These are phyloP conservation scores for Aptenodytes patagonicus DNA, from an alignment of 2,113 vertebrate genomes.

Conservation along the genomic window DNA sequence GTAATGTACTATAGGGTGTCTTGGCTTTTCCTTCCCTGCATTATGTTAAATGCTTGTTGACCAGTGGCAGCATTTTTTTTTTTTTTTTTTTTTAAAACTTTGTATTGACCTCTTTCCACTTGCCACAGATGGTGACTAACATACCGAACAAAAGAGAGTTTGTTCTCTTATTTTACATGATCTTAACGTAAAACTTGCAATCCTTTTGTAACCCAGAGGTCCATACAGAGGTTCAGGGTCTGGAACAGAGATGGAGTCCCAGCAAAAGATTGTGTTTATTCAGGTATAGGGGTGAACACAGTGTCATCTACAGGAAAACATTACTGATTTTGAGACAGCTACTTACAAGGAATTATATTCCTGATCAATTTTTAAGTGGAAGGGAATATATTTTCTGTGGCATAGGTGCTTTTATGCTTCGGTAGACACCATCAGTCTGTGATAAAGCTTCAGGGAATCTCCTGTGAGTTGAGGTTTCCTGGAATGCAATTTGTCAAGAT, in stretches of 20 bases:
- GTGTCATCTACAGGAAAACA: background rate
- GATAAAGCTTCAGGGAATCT: background rate
- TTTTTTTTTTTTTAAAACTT: background rate
- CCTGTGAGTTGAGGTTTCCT: background rate
- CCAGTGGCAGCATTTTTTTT: background rate
- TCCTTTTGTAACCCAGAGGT: background rate
- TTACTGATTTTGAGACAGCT: background rate
- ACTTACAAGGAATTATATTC: background rate
- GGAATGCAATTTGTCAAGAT: background rate
- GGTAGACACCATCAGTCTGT: background rate
- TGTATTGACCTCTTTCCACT: background rate
- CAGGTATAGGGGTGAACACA: background rate
- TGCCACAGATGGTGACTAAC: background rate
- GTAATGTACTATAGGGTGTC: too few relatives aligned
- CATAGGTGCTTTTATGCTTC: background rate
- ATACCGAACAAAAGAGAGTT: background rate
- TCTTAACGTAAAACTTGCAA: background rate
- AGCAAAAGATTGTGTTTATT: background rate
- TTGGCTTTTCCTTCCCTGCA: background rate
- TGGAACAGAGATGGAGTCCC: background rate
- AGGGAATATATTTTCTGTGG: background rate
- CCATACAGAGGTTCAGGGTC: rapidly evolving
- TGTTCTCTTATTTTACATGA: background rate
- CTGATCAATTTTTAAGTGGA: background rate
- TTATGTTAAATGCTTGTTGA: background rate